phyloP scores from a whole-genome alignment of 2,113 vertebrate species.

The Macquaria australasica region DNA sequence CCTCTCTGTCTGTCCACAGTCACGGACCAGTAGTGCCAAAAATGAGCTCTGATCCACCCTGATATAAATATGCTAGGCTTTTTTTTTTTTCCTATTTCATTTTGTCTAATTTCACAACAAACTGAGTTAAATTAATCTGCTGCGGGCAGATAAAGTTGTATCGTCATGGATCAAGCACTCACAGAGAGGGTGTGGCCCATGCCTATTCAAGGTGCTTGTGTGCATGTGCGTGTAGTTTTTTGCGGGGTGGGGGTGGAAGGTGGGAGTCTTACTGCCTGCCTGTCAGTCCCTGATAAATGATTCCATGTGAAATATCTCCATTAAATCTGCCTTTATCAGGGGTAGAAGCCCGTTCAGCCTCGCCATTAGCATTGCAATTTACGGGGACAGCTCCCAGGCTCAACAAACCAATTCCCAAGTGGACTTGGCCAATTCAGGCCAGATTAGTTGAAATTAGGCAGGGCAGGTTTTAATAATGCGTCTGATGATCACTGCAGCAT shows the following conservation, averaged over 20 bases:
- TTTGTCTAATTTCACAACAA: constrained; percentile 56
- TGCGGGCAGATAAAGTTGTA: constrained; percentile 60
- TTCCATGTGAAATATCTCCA: constrained; percentile 84
- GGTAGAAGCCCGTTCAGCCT: constrained; percentile 61
- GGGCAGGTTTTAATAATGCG: constrained; percentile 76
- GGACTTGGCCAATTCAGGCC: constrained; percentile 76
- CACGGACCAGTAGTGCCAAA: constrained; percentile 38
- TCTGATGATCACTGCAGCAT: constrained; percentile 73
- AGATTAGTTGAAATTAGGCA: constrained; percentile 82
- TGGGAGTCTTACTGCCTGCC: constrained; percentile 49
- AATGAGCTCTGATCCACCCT: constrained; percentile 36
- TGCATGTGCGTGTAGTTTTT: constrained; percentile 38
- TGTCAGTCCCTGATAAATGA: constrained; percentile 88
- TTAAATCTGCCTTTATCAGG: constrained; percentile 85
- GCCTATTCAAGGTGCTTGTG: constrained; percentile 46
- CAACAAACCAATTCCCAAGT: constrained; percentile 77
- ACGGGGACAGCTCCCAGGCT: constrained; percentile 71
- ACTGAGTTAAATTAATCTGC: constrained; percentile 52
- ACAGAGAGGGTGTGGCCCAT: constrained; percentile 19
- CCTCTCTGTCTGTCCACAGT: constrained; percentile 16
- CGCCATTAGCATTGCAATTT: constrained; percentile 84
- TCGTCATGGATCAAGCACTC: constrained; percentile 46
- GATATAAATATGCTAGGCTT: constrained; percentile 10
- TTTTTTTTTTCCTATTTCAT: not conserved
- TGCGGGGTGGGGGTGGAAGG: not conserved